phyloP scores from a whole-genome alignment of 2,888 invertebrate genomes.

The Volucella inanis region DNA sequence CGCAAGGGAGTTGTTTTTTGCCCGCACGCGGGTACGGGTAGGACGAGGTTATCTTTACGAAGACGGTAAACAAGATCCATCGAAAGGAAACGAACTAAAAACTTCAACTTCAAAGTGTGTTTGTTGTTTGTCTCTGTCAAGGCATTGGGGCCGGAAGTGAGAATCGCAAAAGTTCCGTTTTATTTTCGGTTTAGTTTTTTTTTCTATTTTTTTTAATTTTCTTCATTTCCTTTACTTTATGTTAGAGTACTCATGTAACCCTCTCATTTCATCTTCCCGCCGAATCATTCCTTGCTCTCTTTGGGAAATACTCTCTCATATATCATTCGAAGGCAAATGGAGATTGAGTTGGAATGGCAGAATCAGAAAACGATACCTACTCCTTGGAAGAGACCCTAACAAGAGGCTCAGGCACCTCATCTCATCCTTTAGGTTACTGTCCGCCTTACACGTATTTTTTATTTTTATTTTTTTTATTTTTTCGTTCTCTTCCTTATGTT shows the following conservation, averaged over 20 bases:
- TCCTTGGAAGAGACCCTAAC: constrained; percentile 43
- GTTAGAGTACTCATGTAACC: neutral
- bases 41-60: constrained; percentile 30
- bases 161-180: constrained; percentile 45
- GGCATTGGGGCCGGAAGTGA: constrained; percentile 44
- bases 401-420: constrained; percentile 36
- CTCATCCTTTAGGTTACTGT: constrained; percentile 50
- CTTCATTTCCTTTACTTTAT: neutral
- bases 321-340: constrained; percentile 65
- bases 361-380: constrained; percentile 65
- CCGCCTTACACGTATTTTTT: constrained; percentile 10
- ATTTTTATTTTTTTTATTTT: no score
- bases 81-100: constrained; percentile 44
- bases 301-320: constrained; percentile 1
- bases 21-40: neutral
- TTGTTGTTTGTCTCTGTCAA: constrained; percentile 52
- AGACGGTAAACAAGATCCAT: constrained; percentile 38
- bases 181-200: neutral
- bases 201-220: constrained; percentile 1
- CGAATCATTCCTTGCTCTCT: neutral
- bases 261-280: neutral
- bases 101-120: constrained; percentile 62
- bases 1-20: no score
- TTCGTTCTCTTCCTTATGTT: no score
- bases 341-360: constrained; percentile 66